Percentiles rank a stretch among this genome's conserved stretches.
These are phyloP conservation scores for Dioctria linearis DNA, from an alignment of 2,888 invertebrate genomes.

Conservation along the genomic window DNA sequence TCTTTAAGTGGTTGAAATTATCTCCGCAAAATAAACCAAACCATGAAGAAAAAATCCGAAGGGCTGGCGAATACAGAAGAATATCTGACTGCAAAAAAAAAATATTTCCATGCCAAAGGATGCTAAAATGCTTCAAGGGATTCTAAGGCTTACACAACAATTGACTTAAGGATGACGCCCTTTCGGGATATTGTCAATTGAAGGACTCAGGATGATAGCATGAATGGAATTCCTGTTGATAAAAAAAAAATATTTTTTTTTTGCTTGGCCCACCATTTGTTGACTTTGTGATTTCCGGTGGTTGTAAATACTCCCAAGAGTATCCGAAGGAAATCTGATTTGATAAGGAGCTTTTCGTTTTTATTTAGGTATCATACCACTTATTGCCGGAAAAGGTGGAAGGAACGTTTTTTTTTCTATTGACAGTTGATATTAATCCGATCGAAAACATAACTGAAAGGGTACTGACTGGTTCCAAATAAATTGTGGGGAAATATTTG, in stretches of 20 bases:
- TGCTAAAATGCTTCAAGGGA: constrained; percentile 48
- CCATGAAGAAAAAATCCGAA: constrained; percentile 19
- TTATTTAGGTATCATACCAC: constrained; percentile 34
- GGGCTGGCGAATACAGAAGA: constrained; percentile 22
- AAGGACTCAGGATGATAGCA: constrained; percentile 30
- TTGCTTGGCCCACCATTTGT: constrained; percentile 30
- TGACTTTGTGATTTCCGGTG: constrained; percentile 49
- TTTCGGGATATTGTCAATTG: constrained; percentile 56
- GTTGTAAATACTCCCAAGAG: constrained; percentile 39
- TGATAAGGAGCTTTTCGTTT: constrained; percentile 48
- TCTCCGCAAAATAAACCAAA: constrained; percentile 47
- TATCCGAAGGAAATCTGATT: constrained; percentile 22
- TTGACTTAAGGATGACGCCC: constrained; percentile 56
- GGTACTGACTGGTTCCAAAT: neutral
- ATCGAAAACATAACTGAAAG: neutral
- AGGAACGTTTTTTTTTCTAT: constrained; percentile 20
- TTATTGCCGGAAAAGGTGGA: constrained; percentile 33
- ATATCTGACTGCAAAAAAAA: neutral
- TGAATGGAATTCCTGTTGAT: constrained; percentile 52
- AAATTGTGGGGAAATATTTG: neutral
- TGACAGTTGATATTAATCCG: constrained; percentile 34
- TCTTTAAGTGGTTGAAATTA: constrained; percentile 49
- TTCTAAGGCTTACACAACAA: constrained; percentile 51
- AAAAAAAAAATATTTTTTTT: constrained; percentile 22
- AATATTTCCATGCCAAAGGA: constrained; percentile 29